phyloP scores from a whole-genome alignment of 2,797 vertebrate genomes.

The Oreochromis grahami region DNA sequence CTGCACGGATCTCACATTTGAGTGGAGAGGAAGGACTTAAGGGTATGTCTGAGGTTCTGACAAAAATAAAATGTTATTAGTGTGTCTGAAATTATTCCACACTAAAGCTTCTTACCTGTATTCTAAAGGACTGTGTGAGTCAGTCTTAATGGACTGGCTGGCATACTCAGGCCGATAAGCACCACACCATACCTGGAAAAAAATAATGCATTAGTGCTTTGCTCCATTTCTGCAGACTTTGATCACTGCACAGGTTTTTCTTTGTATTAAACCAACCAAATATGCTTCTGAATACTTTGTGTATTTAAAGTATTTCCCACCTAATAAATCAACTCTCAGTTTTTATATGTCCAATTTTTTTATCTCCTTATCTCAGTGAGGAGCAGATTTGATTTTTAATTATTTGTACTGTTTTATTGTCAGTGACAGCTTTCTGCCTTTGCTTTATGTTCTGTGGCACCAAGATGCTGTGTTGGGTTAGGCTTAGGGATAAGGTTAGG shows the following conservation, averaged over 20 bases:
- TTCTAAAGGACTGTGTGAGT: slow-evolving; percentile 93
- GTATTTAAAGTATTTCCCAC: background rate
- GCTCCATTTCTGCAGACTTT: background rate
- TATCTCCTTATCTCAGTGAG: background rate
- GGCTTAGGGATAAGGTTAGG: no score
- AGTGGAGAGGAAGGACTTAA: background rate
- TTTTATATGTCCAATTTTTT: background rate
- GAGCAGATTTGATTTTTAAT: background rate
- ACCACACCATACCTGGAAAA: slow-evolving; percentile 91
- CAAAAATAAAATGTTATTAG: background rate
- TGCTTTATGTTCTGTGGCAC: background rate
- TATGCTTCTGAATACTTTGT: background rate
- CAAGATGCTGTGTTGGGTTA: no score
- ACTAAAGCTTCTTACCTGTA: slow-evolving; percentile 81
- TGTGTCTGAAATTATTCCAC: background rate
- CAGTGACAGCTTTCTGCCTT: background rate
- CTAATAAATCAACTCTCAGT: background rate
- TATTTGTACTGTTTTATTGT: background rate
- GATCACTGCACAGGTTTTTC: background rate
- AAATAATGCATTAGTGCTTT: background rate
- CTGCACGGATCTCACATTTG: background rate
- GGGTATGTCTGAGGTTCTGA: background rate
- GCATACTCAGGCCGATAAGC: slow-evolving; percentile 95
- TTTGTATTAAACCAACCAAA: background rate
- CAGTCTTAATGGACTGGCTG: slow-evolving; percentile 93